Base-by-base conservation (phyloP, 1,140 invertebrate species). In the Condylostylus longicornis region DNA sequence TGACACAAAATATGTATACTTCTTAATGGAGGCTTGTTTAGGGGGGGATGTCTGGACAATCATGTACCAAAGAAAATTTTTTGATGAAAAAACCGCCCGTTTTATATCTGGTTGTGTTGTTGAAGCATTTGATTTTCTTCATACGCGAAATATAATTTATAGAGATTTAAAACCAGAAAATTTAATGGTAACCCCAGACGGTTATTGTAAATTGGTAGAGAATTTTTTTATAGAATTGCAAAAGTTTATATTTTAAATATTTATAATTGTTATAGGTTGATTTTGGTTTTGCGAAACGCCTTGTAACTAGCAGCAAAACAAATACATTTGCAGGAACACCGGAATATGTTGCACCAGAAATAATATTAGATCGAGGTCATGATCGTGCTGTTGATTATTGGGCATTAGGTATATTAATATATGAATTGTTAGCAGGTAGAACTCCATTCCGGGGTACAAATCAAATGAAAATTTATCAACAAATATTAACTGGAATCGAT, bases 321-420 rank as follows among this genome's bases (percentile, higher is more conserved):
- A 97, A 87, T 77, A 98, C 94, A 2, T 98, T 98, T 66, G 95
- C 93, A 49, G 94, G 94, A 2, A 98, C 87, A 2, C 86, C 86
- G 0, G 54, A 60, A 33, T 89, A 89, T 47, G 78, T 85, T 9
- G 85, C 90, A 3, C 90, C 91, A 1, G 91, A 97, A 70, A 82
- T 96, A 32, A 90, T 97, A 31, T 63, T 91, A n/a, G 93, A 84
- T 58, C 89, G 82, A 58, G 88, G 89, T 10, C 89, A 95, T 52
- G 87, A 93, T 55, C 78, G 81, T 41, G 76, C 85, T 7, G 88
- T 87, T 0, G 93, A 97, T 65, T 93, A 88, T 56, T 97, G 93
- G 93, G 85, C 89, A 0, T 62, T 94, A 21, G 93, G 93, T 1
- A 84, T 96, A 27, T 71, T 96, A 1, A 81, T 91, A 42, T 90